A percentile compares a stretch with the other conserved stretches of the same genome.
phyloP scores from a whole-genome alignment of 2,113 vertebrate species.

The Austrofundulus limnaeus region DNA sequence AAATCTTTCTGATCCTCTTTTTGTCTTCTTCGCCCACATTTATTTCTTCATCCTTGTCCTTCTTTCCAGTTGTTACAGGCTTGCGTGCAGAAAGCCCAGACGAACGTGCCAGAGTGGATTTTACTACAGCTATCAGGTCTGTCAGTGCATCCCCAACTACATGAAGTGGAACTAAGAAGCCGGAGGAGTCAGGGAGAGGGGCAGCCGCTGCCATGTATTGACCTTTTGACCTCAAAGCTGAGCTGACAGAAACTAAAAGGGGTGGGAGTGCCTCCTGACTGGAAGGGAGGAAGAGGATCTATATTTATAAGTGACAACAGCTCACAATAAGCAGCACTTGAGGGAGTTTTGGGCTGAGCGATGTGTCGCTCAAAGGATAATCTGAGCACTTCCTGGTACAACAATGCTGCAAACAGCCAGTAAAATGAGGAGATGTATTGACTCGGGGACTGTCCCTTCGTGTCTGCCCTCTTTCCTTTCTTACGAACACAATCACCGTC shows the following conservation, averaged over 20 bases:
- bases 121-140: slow-evolving; percentile 75
- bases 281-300: slow-evolving; percentile 6
- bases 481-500: slow-evolving; percentile 7
- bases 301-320: slow-evolving; percentile 10
- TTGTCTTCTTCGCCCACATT: neutral
- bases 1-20: slow-evolving; percentile 25
- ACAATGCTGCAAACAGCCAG: neutral
- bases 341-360: neutral
- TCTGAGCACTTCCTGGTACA: slow-evolving; percentile 1
- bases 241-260: neutral
- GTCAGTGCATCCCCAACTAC: slow-evolving; percentile 75
- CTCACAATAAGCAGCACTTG: neutral
- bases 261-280: slow-evolving; percentile 8
- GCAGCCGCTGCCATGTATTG: neutral
- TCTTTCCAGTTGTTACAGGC: slow-evolving; percentile 70
- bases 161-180: slow-evolving; percentile 70
- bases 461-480: neutral
- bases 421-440: slow-evolving; percentile 12
- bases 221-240: neutral
- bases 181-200: neutral
- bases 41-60: neutral
- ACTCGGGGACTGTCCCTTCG: slow-evolving; percentile 5
- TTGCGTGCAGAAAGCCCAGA: slow-evolving; percentile 71
- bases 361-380: slow-evolving; percentile 6
- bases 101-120: slow-evolving; percentile 50